Base-by-base conservation (phyloP, 2,797 vertebrate genomes). In the Gambelia wislizenii region DNA sequence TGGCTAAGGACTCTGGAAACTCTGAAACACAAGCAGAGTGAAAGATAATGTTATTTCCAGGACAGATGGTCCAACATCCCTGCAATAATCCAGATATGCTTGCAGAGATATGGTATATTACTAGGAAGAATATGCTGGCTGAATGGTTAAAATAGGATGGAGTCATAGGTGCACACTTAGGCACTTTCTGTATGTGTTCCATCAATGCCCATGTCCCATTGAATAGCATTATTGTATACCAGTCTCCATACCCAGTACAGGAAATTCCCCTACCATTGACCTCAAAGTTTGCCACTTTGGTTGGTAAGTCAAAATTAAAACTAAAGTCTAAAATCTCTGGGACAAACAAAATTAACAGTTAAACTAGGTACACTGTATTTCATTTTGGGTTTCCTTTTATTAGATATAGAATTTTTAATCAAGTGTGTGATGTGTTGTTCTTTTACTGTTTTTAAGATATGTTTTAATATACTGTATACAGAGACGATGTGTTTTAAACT, bases 111-210 rank as follows among this genome's bases (percentile, higher is more conserved):
- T 6, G n/a, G n/a, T n/a, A n/a, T n/a, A 33, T 13, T 2, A 12
- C 16, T n/a, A n/a, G 52, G 18, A 52, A 36, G 7, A 9, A 78
- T 18, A 47, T 47, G 27, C 47, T n/a, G 2, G 13, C 6, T 30
- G 76, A 33, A 47, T 77, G 20, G 30, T 30, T 47, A 10, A 52
- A 49, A 18, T 49, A 2, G 39, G 76, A 47, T 6, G 44, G 30
- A 47, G 42, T 47, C 39, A 12, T 47, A 12, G 42, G 25, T 27
- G 25, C 25, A 76, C 25, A 76, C 1, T 30, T 30, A 44, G 1
- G 3, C 1, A 27, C 1, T 9, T 44, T 12, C 39, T 76, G 4
- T 16, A 6, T 7, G 0, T 7, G 5, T 49, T 18, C 4, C 42
- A 33, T 49, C 47, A 6, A 78, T 33, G 47, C 6, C 14, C 47